Conservation (phyloP, 2,113 vertebrate species). For the Nibea albiflora region DNA sequence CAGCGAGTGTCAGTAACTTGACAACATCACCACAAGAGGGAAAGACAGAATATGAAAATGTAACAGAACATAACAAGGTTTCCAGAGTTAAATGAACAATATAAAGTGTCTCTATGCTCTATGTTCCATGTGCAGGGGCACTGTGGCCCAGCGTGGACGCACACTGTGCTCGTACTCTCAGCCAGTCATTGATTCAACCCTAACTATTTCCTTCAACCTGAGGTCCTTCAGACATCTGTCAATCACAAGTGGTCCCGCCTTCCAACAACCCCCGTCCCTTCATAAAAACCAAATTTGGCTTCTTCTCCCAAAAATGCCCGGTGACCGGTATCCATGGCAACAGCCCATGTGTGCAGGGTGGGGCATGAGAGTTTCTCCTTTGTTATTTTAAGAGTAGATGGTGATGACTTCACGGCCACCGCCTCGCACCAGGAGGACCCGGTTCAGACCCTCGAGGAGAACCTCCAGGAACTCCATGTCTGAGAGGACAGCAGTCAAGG, state of each 20-base stretch:
- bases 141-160: constrained; percentile 46
- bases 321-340: constrained; percentile 52
- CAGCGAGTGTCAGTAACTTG: constrained; percentile 31
- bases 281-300: constrained; percentile 40
- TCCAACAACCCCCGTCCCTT: constrained; percentile 44
- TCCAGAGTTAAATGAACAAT: constrained; percentile 63
- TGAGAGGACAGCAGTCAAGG: constrained; percentile 83
- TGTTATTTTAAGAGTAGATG: constrained; percentile 91
- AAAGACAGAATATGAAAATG: constrained; percentile 51
- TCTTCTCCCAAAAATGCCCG: constrained; percentile 41
- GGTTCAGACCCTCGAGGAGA: constrained; percentile 92
- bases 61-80: constrained; percentile 59
- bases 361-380: constrained; percentile 32
- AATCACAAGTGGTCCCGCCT: constrained; percentile 60
- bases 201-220: constrained; percentile 14
- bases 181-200: constrained; percentile 5
- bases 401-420: constrained; percentile 97
- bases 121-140: constrained; percentile 45
- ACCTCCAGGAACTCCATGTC: constrained; percentile 99
- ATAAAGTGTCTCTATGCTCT: constrained; percentile 79
- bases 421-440: constrained; percentile 93
- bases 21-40: constrained; percentile 54
- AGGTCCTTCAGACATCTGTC: constrained; percentile 35
- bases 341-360: constrained; percentile 38
- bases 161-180: constrained; percentile 14